phyloP scores from a whole-genome alignment of 2,888 invertebrate species.

The Stenotaenia linearis region DNA sequence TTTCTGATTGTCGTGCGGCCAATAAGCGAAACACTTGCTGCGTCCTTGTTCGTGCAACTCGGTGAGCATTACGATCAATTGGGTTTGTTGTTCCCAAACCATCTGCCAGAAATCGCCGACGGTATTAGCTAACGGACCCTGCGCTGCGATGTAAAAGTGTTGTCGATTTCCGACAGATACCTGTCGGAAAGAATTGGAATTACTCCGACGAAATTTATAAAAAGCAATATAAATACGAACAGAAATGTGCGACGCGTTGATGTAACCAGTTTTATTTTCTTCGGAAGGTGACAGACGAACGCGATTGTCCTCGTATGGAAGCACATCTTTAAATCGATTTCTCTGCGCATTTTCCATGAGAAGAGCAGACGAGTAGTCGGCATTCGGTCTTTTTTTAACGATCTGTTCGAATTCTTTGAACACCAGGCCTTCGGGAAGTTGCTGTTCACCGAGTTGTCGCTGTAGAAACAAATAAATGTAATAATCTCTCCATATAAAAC shows the following conservation, averaged over 20 bases:
- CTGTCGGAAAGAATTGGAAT: constrained; percentile 49
- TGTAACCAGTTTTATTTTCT: constrained; percentile 79
- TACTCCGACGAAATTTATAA: neutral
- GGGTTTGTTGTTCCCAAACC: constrained; percentile 81
- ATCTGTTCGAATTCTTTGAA: constrained; percentile 78
- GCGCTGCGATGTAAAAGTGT: constrained; percentile 78
- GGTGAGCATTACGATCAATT: constrained; percentile 71
- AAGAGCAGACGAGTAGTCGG: constrained; percentile 66
- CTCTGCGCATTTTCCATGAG: constrained; percentile 59
- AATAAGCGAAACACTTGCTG: constrained; percentile 50
- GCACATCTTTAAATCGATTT: constrained; percentile 62
- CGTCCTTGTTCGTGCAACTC: constrained; percentile 51
- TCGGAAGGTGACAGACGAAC: constrained; percentile 74
- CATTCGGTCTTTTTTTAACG: constrained; percentile 63
- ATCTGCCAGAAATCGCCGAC: constrained; percentile 76
- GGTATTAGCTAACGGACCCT: constrained; percentile 60
- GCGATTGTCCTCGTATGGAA: constrained; percentile 87
- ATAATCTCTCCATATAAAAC: too few relatives aligned
- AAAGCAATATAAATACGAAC: constrained; percentile 50
- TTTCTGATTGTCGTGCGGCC: constrained; percentile 49
- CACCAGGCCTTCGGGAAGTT: constrained; percentile 61
- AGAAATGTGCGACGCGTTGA: constrained; percentile 86
- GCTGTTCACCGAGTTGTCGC: constrained; percentile 54
- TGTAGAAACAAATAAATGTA: neutral
- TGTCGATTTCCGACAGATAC: constrained; percentile 75